phyloP scores from a whole-genome alignment of 2,888 invertebrate species.

The Salpingus planirostris region DNA sequence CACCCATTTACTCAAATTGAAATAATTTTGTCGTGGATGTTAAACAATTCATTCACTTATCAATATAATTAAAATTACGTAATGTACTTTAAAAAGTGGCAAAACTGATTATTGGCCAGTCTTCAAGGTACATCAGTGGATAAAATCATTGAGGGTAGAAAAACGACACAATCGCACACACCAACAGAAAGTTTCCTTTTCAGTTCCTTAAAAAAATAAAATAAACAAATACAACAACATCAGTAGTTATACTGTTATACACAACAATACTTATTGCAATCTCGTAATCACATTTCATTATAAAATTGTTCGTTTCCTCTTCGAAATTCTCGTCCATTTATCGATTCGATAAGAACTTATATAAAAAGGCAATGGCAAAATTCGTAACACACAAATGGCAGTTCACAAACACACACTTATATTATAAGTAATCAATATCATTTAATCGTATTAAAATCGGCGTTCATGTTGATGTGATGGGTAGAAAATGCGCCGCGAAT shows the following conservation, averaged over 20 bases:
- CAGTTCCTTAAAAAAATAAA: constrained; percentile 16
- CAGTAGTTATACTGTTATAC: no score
- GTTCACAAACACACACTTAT: constrained; percentile 11
- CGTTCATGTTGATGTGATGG: no score
- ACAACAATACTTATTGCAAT: constrained; percentile 39
- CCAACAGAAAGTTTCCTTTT: constrained; percentile 4
- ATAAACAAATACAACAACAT: constrained; percentile 32
- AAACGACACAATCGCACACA: constrained; percentile 7
- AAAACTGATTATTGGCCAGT: constrained; percentile 9
- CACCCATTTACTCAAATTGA: no score
- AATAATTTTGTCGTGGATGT: no score
- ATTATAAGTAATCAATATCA: no score
- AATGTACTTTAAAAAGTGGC: constrained; percentile 14
- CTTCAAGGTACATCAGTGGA: constrained; percentile 11
- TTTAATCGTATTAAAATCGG: no score
- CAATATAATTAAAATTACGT: constrained; percentile 13
- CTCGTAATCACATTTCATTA: constrained; percentile 30
- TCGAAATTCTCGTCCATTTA: background rate
- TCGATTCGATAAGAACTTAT: no score
- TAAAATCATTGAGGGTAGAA: no score
- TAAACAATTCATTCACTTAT: constrained; percentile 4
- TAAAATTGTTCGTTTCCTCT: constrained; percentile 14
- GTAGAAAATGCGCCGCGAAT: constrained; percentile 1
- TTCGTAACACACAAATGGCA: constrained; percentile 13
- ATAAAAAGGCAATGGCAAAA: constrained; percentile 23